phyloP scores from a whole-genome alignment of 1,140 invertebrate genomes.

The Drosophila bocki region DNA sequence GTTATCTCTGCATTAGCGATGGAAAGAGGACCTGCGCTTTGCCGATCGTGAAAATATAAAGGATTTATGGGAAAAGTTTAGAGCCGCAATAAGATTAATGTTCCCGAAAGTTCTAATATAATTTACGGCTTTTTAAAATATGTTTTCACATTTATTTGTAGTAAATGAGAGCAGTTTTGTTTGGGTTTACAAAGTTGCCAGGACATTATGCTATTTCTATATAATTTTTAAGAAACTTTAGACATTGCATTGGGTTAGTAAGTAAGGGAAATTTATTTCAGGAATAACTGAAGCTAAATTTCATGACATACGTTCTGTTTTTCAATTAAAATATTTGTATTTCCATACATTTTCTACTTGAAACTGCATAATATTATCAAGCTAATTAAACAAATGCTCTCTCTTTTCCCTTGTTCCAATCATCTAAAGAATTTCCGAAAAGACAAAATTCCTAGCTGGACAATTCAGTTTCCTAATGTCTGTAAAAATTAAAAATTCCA shows the following conservation, averaged over 20 bases:
- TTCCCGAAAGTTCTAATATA: slow-evolving; percentile 12
- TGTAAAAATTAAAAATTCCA: slow-evolving; percentile 30
- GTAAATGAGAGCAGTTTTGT: background rate
- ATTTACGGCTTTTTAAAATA: slow-evolving; percentile 4
- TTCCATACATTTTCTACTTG: background rate
- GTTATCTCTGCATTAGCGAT: slow-evolving; percentile 16
- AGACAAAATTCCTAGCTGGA: background rate
- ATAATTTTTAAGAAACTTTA: background rate
- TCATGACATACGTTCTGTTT: fast-evolving
- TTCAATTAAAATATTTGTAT: too few relatives aligned
- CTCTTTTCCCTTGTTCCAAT: background rate
- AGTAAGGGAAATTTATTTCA: background rate
- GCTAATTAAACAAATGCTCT: background rate
- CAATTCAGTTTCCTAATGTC: background rate
- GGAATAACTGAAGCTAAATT: background rate
- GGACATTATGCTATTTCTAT: background rate
- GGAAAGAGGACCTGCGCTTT: background rate
- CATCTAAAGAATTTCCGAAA: slow-evolving; percentile 10
- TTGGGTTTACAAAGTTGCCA: background rate
- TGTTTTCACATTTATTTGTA: background rate
- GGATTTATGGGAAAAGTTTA: slow-evolving; percentile 35
- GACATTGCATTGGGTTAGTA: too few relatives aligned
- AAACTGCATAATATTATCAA: background rate
- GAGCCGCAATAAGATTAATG: background rate
- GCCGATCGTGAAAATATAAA: slow-evolving; percentile 8